Base-by-base conservation (phyloP, 2,888 invertebrate species). In the Ochlodes sylvanus region DNA sequence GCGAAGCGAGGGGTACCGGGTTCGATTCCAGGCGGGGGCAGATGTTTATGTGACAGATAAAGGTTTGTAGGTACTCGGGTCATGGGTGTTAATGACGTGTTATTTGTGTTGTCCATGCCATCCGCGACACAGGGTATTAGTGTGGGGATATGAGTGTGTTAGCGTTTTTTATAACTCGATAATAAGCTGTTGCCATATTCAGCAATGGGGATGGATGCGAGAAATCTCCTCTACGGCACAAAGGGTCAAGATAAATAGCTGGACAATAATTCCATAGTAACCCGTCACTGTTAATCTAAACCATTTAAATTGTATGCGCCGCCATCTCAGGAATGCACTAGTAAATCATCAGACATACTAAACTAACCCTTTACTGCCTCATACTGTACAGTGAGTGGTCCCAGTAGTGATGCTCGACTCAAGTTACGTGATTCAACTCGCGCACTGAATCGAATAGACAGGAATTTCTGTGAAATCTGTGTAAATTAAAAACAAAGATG, bases 321-420 rank as follows among this genome's bases (percentile, higher is more conserved):
- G 17, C n/a, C 44, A 17, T 17, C 44, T 17, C 17, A 47, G 44
- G 44, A 47, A 47, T 47, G 44, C 44, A 47, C 44, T 47, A 47
- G 44, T 47, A 47, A 47, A 47, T 47, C 44, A 47, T 47, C 44
- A 17, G 9, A 52, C 21, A 21, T 21, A 52, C 52, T 88, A 87
- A 88, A 87, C 84, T 79, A 81, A 78, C 83, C 79, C 83, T 86
- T 87, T 86, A 87, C 79, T 83, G 79, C 81, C 75, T 74, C 72
- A 69, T 75, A 77, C 76, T 75, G 17, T 47, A 47, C 44, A 5
- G 9, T 47, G 44, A 84, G 78, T 75, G 78, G 75, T 78, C 12
- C 52, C 52, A 7, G 2, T 47, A 52, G 52, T 21, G 19, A 52
- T 47, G 52, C 5, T 2, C 19, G 52, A 21, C 7, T 21, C 14